Conservation (phyloP, 2,888 invertebrate species). For the Lepidochitona cinerea region DNA sequence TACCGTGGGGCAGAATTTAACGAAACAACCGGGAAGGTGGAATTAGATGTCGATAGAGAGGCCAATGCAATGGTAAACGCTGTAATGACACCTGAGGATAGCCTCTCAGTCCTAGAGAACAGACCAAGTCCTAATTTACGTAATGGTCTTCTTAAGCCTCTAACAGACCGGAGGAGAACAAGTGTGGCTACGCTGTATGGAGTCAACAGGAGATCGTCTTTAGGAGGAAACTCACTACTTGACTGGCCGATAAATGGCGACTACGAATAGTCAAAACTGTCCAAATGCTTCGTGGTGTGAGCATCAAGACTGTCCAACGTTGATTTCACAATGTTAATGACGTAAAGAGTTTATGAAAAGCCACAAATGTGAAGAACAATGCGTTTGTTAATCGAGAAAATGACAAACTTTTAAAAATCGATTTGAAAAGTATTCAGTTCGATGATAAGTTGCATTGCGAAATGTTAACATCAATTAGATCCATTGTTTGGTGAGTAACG, state of each 20-base stretch:
- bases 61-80: not conserved
- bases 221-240: not conserved
- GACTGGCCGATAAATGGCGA: not conserved
- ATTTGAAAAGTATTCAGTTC: too few relatives aligned
- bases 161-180: not conserved
- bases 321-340: too few relatives aligned
- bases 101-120: not conserved
- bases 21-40: not conserved
- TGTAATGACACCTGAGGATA: not conserved
- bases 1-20: not conserved
- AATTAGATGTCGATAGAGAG: not conserved
- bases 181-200: not conserved
- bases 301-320: too few relatives aligned
- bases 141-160: not conserved
- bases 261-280: not conserved
- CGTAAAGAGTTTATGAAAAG: too few relatives aligned
- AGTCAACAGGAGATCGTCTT: not conserved
- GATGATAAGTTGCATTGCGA: too few relatives aligned
- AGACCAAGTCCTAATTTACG: not conserved
- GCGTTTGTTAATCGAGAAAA: too few relatives aligned
- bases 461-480: too few relatives aligned
- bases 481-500: too few relatives aligned
- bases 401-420: too few relatives aligned
- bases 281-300: not conserved
- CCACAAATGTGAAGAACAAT: too few relatives aligned